A percentile compares a stretch with the other conserved stretches of the same genome.
phyloP scores from a whole-genome alignment of 35 echinoderm and acorn worm genomes.

The Anneissia japonica region DNA sequence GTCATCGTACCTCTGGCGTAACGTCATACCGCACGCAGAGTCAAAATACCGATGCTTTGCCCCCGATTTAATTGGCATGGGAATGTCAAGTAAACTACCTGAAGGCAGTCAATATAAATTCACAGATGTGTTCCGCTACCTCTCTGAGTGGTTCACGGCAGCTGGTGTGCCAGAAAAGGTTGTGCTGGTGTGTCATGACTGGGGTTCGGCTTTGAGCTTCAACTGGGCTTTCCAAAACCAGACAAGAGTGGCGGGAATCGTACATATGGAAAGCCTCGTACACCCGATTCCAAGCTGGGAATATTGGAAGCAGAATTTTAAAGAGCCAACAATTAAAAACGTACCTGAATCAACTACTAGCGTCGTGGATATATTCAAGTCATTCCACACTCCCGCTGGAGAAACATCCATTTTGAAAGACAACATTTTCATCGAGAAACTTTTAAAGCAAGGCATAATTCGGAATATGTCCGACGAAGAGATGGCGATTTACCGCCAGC shows the following conservation, averaged over 20 bases:
- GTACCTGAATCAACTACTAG: neutral
- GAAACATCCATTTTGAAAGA: neutral
- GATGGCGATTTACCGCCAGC: constrained; percentile 5
- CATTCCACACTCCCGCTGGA: neutral
- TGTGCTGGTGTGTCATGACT: neutral
- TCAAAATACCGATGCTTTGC: neutral
- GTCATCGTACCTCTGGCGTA: constrained; percentile 10
- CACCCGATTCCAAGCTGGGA: neutral
- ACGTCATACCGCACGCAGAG: neutral
- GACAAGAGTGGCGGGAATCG: neutral
- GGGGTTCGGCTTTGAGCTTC: constrained; percentile 2
- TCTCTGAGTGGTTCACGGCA: neutral
- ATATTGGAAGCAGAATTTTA: neutral
- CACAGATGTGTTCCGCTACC: neutral
- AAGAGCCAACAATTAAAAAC: neutral
- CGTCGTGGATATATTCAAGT: neutral
- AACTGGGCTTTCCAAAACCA: neutral
- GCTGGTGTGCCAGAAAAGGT: neutral
- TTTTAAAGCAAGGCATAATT: neutral
- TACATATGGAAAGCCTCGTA: constrained; percentile 5
- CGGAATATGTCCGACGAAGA: constrained; percentile 5
- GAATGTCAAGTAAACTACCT: neutral
- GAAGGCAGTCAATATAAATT: neutral
- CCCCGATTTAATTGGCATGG: constrained; percentile 4
- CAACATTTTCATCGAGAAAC: constrained; percentile 11